Evolutionary conservation across 2,113 vertebrate species (phyloP).

Genomic region (Setophaga petechia): DNA sequence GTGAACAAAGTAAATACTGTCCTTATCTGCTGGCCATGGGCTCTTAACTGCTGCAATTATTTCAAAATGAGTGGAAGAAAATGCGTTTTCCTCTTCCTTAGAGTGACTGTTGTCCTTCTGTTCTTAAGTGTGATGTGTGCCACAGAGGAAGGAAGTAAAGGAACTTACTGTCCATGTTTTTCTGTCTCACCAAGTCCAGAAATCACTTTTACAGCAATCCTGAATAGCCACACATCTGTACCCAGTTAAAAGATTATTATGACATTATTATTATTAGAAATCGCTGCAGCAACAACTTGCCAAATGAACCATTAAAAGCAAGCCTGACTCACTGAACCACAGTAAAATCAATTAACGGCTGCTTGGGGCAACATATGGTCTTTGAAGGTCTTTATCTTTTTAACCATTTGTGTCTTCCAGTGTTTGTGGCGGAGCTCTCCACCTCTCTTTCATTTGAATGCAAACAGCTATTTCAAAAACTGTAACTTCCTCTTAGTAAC

Average conservation of each 20-base stretch:
- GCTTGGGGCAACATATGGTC: slow-evolving; percentile 3
- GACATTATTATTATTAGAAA: slow-evolving; percentile 37
- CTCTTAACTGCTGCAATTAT: neutral
- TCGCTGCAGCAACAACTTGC: neutral
- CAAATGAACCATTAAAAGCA: slow-evolving; percentile 12
- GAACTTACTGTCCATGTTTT: neutral
- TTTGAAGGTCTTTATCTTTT: slow-evolving; percentile 36
- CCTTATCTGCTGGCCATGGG: neutral
- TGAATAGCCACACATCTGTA: neutral
- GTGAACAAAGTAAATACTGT: neutral
- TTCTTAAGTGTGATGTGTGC: neutral
- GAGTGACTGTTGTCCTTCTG: neutral
- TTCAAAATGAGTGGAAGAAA: neutral
- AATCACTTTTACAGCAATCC: neutral
- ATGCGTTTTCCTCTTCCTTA: neutral
- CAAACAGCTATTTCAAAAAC: neutral
- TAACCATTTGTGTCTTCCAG: neutral
- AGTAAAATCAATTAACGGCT: slow-evolving; percentile 37
- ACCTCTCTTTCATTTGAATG: neutral
- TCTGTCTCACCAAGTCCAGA: neutral
- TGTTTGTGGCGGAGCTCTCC: neutral
- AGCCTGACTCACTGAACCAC: slow-evolving; percentile 17
- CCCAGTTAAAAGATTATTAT: neutral
- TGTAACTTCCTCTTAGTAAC: neutral
- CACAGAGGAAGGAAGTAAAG: neutral